Evolutionary conservation across 2,888 invertebrate genomes (phyloP), one percentile per base, ranked within the genome.

Genomic region (Drosophila putrida): DNA sequence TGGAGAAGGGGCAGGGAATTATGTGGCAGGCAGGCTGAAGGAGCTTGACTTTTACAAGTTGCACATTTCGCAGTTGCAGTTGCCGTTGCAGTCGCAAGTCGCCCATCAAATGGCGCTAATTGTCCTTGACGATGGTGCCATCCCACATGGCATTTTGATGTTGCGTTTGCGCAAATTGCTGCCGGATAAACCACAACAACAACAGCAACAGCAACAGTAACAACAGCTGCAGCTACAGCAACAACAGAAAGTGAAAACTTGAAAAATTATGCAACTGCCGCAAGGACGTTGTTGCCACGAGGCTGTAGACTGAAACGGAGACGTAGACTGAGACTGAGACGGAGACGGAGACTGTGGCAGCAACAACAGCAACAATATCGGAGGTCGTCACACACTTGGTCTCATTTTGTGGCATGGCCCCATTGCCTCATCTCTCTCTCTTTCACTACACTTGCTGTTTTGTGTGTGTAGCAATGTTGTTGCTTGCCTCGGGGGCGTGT

Each of bases 341-440:
- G 38, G 11, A 31, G 33, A 46, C 58, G 6, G 10, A 36, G 43
- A 47, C 53, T 36, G 36, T 54, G 43, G 44, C 65, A 54, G 67
- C 67, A 39, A 50, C 39, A 66, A 46, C 36, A 28, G 20, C 38
- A 13, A 33, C 53, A 49, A 44, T 59, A 63, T 61, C 82, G 59
- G 74, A 85, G 84, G 80, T 86, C 88, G 83, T 78, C 83, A 86
- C 88, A 83, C 86, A 77, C 88, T 88, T 83, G 83, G 88, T 85
- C 83, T 82, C 78, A 83, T 83, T 83, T 88, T 73, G 57, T 51
- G 50, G 74, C 61, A 46, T 64, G 50, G 51, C 53, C 57, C 46
- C 33, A 31, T 46, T 0, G 28, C 27, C 28, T 4, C 11, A 15
- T 1, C 28, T 6, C 47, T 6, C 50, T 55, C 20, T n/a, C 31